Percentiles rank a stretch among this genome's conserved stretches.
Evolutionary conservation across 2,113 vertebrate genomes (phyloP).

Genomic region (Leucosticte australis): DNA sequence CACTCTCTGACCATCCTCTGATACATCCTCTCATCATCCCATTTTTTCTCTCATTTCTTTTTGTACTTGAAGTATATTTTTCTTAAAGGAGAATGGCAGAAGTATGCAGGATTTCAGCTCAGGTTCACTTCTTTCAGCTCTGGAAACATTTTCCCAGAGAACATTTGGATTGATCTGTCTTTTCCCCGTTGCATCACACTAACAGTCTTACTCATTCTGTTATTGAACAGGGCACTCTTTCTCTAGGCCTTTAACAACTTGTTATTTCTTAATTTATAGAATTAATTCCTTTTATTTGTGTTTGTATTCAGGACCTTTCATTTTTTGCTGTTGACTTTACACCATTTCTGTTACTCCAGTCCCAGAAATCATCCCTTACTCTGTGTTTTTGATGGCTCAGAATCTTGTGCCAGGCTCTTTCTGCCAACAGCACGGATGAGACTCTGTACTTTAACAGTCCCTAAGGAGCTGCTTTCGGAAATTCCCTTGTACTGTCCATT

Average conservation of each 20-base stretch:
- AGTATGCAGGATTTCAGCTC: neutral
- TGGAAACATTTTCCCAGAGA: neutral
- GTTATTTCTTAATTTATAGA: neutral
- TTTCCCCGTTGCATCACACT: neutral
- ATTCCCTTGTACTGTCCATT: neutral
- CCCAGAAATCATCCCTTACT: neutral
- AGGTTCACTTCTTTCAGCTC: neutral
- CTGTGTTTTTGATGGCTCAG: neutral
- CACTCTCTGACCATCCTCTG: neutral
- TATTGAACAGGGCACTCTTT: neutral
- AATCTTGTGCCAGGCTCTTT: neutral
- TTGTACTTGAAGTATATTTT: neutral
- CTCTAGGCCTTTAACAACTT: neutral
- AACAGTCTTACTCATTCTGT: neutral
- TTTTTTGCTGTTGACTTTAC: neutral
- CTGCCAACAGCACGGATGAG: neutral
- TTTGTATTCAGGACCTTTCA: neutral
- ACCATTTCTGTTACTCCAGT: neutral
- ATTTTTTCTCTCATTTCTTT: neutral
- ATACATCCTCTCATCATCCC: neutral
- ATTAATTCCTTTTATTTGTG: neutral
- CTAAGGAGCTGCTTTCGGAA: neutral
- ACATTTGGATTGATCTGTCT: neutral
- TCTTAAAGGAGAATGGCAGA: neutral
- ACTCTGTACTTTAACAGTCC: neutral